Evolutionary conservation across 2,888 invertebrate species (phyloP).

Genomic region (Dryobotodes eremita): DNA sequence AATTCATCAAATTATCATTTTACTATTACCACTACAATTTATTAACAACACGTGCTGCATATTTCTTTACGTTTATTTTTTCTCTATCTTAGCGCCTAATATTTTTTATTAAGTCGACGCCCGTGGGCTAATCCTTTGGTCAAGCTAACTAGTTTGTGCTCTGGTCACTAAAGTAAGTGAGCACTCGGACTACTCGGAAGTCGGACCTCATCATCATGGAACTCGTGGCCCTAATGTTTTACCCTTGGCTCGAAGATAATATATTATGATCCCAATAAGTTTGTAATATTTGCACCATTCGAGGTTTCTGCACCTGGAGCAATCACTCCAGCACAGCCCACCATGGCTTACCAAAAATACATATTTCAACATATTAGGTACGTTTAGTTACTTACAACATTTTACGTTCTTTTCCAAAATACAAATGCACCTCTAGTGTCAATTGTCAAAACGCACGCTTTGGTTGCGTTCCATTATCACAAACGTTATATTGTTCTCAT

Average conservation of each 20-base stretch:
- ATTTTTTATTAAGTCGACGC: no score
- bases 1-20: background rate
- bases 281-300: background rate
- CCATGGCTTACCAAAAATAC: background rate
- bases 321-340: background rate
- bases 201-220: background rate
- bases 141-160: no score
- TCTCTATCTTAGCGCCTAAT: no score
- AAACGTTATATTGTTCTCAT: background rate
- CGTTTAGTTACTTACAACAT: constrained; percentile 20
- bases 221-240: background rate
- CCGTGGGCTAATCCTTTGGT: no score
- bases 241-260: background rate
- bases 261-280: background rate
- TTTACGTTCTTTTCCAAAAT: constrained; percentile 35
- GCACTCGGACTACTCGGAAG: no score
- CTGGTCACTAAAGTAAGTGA: no score
- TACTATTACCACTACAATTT: no score
- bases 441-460: constrained; percentile 66
- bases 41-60: background rate
- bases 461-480: constrained; percentile 41
- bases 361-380: background rate
- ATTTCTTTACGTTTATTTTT: background rate
- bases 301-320: background rate
- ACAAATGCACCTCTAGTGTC: constrained; percentile 52